Evolutionary conservation across 35 echinoderm and acorn worm genomes (phyloP).

Genomic region (Holothuria glaberrima): DNA sequence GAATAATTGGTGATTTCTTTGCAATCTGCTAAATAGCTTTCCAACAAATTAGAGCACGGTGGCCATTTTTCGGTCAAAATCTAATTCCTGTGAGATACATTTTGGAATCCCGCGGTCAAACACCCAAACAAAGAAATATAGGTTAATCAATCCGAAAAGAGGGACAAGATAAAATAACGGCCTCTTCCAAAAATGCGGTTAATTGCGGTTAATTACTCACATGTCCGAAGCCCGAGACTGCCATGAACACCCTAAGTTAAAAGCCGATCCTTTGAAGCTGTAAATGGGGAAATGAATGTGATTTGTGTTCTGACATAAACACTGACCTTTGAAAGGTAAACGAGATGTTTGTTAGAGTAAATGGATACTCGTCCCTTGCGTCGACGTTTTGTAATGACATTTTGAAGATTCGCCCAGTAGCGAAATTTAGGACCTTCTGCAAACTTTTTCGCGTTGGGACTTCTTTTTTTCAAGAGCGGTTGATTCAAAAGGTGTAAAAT

Average conservation of each 20-base stretch:
- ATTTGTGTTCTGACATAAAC: too few relatives aligned
- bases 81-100: conserved; percentile 33
- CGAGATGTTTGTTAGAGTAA: too few relatives aligned
- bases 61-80: conserved; percentile 51
- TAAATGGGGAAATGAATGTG: too few relatives aligned
- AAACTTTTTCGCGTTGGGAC: too few relatives aligned
- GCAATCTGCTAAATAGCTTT: conserved; percentile 46
- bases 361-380: too few relatives aligned
- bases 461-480: too few relatives aligned
- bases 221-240: conserved; percentile 26
- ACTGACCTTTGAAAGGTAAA: too few relatives aligned
- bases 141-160: conserved; percentile 47
- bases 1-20: conserved; percentile 25
- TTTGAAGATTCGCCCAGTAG: too few relatives aligned
- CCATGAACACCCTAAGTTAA: conserved; percentile 36
- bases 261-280: conserved; percentile 19
- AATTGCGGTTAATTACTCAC: conserved; percentile 45
- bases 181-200: conserved; percentile 18
- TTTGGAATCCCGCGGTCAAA: conserved; percentile 42
- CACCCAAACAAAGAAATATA: conserved; percentile 45
- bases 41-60: conserved; percentile 36
- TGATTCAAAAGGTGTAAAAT: too few relatives aligned
- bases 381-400: too few relatives aligned
- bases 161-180: conserved; percentile 43
- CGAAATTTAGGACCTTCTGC: too few relatives aligned